Base-by-base conservation (phyloP, 2,113 vertebrate genomes). In the Pangasianodon gigas region DNA sequence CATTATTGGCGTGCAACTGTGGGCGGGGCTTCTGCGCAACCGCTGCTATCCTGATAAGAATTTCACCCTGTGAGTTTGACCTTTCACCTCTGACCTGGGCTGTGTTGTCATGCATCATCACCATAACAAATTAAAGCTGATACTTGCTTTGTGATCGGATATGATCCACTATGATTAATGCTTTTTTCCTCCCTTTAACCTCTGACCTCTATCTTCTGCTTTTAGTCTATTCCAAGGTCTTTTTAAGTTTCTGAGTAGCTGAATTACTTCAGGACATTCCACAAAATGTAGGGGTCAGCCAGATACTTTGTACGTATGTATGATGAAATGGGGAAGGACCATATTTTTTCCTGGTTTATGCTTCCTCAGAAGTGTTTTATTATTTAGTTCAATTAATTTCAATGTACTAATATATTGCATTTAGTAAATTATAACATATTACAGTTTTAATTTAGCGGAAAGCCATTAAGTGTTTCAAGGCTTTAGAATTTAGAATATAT, bases 1-100 rank as follows among this genome's bases (percentile, higher is more conserved):
- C 75, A 97, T 98, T 1, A 97, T 97, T 0, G 97, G 97, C 0
- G 97, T 98, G 29, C 97, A 98, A 95, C 96, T 98, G 86, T 98
- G 97, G 97, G 97, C 97, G 0, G 97, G 97, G 80, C 95, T 98
- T 90, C 96, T 98, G 88, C 95, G 97, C 13, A 97, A 98, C 95
- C 95, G 97, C 54, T 98, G 97, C 93, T 97, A 97, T 93, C 95
- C 97, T 1, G 97, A 97, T 93, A 95, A 96, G 89, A 92, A 96
- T 88, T 95, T 97, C 4, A 95, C 94, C 75, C 95, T 89, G 96
- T 97, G 89, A 96, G 96, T 96, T 19, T 41, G 13, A 74, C 37
- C n/a, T 75, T 65, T 60, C 13, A 54, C 19, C 41, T 75, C 52
- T 77, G 11, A 54, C 21, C 41, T 37, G 19, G 7, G 19, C 67